Base-by-base conservation (phyloP, 2,888 invertebrate genomes). In the Dioctria rufipes region DNA sequence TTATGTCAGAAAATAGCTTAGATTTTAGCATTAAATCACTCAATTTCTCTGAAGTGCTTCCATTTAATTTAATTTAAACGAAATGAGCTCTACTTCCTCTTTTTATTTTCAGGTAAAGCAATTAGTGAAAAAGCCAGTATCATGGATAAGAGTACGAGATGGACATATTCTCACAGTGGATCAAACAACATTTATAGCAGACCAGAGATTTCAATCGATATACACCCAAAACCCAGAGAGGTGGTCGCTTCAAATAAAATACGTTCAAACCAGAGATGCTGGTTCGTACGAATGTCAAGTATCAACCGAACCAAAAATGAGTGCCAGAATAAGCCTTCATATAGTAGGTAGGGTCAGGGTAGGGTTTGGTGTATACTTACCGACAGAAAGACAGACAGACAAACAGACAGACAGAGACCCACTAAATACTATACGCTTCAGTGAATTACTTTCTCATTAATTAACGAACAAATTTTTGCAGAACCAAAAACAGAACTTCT, bases 221-320 rank as follows among this genome's bases (percentile, higher is more conserved):
- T 93, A 95, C 85, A 94, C 94, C 81, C 93, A 94, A 84, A 92
- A 94, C 75, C 95, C 96, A 89, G 96, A 95, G 84, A 86, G 86
- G 37, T 97, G 97, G 96, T 96, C 96, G 11, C 90, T 97, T 83
- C 96, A 96, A 91, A 94, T 95, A 86, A 96, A 96, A 90, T 96
- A 95, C 90, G 96, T 95, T 84, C 95, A 95, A 88, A 92, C 94
- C 82, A 91, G 94, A 83, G 97, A 97, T 90, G 94, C 95, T 84
- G 97, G 97, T 84, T 92, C 95, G 88, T 97, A 97, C 90, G 97
- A 97, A 91, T 97, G 96, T 89, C 97, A 97, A 92, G 95, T 96
- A 86, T 95, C 96, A 90, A 96, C 96, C 82, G 96, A 96, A 89
- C 96, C 97, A 85, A 97, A 97, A 91, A 95, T 95, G 93, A 96